These are phyloP conservation scores for Chroicocephalus ridibundus DNA, from an alignment of 2,113 vertebrate genomes.

Conservation along the genomic window DNA sequence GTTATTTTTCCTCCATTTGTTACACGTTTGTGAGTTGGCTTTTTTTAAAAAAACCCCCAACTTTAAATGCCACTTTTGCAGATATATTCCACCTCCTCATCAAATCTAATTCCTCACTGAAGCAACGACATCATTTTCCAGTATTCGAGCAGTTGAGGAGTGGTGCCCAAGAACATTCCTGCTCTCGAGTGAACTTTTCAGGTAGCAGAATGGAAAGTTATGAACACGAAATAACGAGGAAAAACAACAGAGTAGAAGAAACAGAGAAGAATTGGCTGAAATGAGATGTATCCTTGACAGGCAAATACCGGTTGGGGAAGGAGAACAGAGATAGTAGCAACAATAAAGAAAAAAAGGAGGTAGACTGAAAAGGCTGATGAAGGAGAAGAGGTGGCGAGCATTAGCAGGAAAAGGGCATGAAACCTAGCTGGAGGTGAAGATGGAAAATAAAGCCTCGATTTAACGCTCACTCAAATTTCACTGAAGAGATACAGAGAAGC, in stretches of 20 bases:
- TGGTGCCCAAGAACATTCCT: background rate
- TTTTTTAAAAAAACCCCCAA: background rate
- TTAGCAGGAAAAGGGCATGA: background rate
- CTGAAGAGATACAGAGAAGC: conserved; percentile 42
- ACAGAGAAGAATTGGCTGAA: background rate
- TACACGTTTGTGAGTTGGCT: background rate
- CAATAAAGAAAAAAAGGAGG: background rate
- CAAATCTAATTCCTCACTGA: background rate
- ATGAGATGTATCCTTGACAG: background rate
- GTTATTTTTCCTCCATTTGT: background rate
- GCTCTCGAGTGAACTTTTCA: background rate
- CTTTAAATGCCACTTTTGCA: background rate
- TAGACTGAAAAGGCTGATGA: background rate
- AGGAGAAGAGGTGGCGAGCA: background rate
- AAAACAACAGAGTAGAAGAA: background rate
- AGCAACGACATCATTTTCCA: background rate
- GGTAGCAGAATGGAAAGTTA: background rate
- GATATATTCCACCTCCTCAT: background rate
- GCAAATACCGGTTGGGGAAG: background rate
- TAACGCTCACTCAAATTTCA: conserved; percentile 52
- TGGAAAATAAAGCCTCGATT: conserved; percentile 9
- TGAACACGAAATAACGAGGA: background rate
- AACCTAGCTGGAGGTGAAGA: background rate
- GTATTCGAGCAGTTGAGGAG: background rate
- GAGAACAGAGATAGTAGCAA: background rate